Evolutionary conservation across 2,797 vertebrate genomes (phyloP).

Genomic region (Sebastolobus altivelis): DNA sequence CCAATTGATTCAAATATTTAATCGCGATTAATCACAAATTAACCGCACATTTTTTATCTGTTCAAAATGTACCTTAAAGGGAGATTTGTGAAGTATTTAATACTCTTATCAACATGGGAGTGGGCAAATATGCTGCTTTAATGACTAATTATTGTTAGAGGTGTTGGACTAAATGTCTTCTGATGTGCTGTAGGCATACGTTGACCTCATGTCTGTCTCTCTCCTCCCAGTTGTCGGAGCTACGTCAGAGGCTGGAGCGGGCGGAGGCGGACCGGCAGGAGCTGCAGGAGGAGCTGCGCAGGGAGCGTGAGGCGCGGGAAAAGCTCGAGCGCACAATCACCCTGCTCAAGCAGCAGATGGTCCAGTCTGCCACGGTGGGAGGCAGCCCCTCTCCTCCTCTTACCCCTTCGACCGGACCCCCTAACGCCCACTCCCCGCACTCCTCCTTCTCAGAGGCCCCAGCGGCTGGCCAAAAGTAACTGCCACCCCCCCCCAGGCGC

Average conservation of each 20-base stretch:
- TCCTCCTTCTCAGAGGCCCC: slow-evolving; percentile 73
- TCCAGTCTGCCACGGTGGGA: slow-evolving; percentile 74
- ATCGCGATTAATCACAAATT: no score
- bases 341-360: slow-evolving; percentile 90
- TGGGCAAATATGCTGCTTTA: not conserved
- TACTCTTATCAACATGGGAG: no score
- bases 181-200: slow-evolving; percentile 11
- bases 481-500: slow-evolving; percentile 31
- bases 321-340: slow-evolving; percentile 93
- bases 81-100: no score
- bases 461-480: slow-evolving; percentile 79
- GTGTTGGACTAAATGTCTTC: slow-evolving; percentile 5
- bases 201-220: slow-evolving; percentile 30
- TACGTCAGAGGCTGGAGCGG: slow-evolving; percentile 91
- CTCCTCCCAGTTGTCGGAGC: slow-evolving; percentile 88
- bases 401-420: slow-evolving; percentile 78
- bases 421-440: slow-evolving; percentile 68
- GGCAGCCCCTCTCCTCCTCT: slow-evolving; percentile 80
- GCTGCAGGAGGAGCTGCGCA: slow-evolving; percentile 93
- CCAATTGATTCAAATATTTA: no score
- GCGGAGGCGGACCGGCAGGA: slow-evolving; percentile 94
- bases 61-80: no score
- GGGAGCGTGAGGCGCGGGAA: slow-evolving; percentile 93
- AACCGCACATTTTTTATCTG: no score
- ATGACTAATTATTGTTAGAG: not conserved